Base-by-base conservation (phyloP, 2,888 invertebrate genomes). In the Eupelmus urozonus region DNA sequence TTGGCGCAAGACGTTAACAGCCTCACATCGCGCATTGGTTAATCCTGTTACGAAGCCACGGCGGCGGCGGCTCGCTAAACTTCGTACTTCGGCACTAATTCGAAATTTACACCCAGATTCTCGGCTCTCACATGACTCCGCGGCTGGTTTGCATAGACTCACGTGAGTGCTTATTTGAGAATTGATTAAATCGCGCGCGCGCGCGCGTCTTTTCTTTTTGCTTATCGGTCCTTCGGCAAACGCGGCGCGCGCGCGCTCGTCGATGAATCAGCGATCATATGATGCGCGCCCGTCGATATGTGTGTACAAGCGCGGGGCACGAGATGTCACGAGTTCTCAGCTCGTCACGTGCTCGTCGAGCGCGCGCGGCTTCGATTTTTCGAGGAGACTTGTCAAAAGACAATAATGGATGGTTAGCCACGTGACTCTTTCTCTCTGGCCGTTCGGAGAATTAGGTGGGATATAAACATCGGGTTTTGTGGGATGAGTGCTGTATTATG, bases 311-410 rank as follows among this genome's bases (percentile, higher is more conserved):
- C 11, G 5, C 4, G 0, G 34, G 16, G 51, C 42, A 11, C 18
- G 42, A 27, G 66, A 49, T 69, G 78, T 78, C 78, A 78, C 78
- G 78, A 78, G 78, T 73, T 67, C 73, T 51, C 55, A 27, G 13
- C 13, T 16, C 45, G 40, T 78, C 78, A 73, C 73, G 72, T 69
- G 72, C 78, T 49, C 63, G 34, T 76, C 76, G 25, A 73, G 65
- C 73, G 29, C n/a, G n/a, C n/a, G n/a, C n/a, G n/a, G n/a, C n/a
- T n/a, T n/a, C n/a, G n/a, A n/a, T n/a, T n/a, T n/a, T n/a, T n/a
- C n/a, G n/a, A n/a, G n/a, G n/a, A n/a, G n/a, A n/a, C n/a, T n/a
- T n/a, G n/a, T n/a, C n/a, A n/a, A n/a, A n/a, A n/a, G n/a, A n/a
- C n/a, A n/a, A n/a, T n/a, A n/a, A n/a, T n/a, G n/a, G n/a, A n/a